Percentiles rank a stretch among this genome's conserved stretches.
These are phyloP conservation scores for Salvator merianae DNA, from an alignment of 2,113 vertebrate genomes.

Conservation along the genomic window DNA sequence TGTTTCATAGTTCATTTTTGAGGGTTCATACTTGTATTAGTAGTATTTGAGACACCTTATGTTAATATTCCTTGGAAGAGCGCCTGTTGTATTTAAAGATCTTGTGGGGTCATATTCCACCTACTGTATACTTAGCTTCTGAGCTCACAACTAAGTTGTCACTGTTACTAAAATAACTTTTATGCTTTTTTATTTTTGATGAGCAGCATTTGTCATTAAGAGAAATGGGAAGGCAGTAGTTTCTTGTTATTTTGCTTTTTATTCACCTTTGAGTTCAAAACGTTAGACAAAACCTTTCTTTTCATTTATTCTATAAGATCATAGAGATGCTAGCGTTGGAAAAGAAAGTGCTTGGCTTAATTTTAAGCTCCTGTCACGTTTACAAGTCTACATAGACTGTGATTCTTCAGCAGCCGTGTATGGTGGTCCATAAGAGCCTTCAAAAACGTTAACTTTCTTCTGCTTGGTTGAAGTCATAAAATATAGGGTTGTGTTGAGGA, in stretches of 20 bases:
- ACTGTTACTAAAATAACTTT: constrained; percentile 60
- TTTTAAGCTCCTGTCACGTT: background rate
- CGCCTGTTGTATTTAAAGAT: constrained; percentile 32
- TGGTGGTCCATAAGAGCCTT: background rate
- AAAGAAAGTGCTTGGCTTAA: background rate
- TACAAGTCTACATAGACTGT: background rate
- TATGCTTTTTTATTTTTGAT: constrained; percentile 47
- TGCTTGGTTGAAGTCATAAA: background rate
- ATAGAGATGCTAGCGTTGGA: background rate
- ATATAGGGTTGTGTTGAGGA: background rate
- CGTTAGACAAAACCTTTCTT: constrained; percentile 2
- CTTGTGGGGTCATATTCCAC: constrained; percentile 52
- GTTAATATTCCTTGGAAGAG: constrained; percentile 16
- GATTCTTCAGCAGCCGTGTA: background rate
- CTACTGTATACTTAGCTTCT: constrained; percentile 73
- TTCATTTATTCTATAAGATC: constrained; percentile 28
- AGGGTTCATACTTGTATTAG: background rate
- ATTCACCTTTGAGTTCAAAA: background rate
- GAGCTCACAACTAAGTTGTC: constrained; percentile 62
- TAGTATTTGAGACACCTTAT: background rate
- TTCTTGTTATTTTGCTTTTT: constrained; percentile 55
- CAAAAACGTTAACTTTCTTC: background rate
- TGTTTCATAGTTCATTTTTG: constrained; percentile 13
- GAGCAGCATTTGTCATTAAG: constrained; percentile 24
- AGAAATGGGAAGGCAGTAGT: constrained; percentile 32